These are phyloP conservation scores for Fukomys damarensis DNA, from an alignment of 2,113 vertebrate genomes.

Conservation along the genomic window DNA sequence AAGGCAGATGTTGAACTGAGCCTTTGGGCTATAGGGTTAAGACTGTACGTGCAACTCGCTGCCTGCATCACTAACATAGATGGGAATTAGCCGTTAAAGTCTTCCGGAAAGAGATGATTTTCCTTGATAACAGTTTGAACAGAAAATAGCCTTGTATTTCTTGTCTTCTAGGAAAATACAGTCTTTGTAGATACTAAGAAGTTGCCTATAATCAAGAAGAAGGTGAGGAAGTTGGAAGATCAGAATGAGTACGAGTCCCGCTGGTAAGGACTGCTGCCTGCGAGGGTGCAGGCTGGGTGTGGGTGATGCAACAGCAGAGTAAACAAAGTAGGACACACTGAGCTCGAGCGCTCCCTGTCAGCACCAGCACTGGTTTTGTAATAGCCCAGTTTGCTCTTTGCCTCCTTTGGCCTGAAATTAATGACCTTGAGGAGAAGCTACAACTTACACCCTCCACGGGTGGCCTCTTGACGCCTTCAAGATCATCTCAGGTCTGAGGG, in stretches of 20 bases:
- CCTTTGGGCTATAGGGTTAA: not conserved
- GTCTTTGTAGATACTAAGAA: slow-evolving; percentile 98
- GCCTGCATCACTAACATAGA: not conserved
- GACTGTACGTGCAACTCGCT: not conserved
- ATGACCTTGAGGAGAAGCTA: not conserved
- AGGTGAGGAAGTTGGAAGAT: slow-evolving; percentile 97
- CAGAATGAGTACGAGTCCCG: slow-evolving; percentile 97
- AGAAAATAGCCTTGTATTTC: not conserved
- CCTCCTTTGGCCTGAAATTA: not conserved
- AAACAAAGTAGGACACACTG: not conserved
- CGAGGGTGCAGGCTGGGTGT: not conserved
- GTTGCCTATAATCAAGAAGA: slow-evolving; percentile 97
- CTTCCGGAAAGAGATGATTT: not conserved
- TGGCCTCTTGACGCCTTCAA: not conserved
- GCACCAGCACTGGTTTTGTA: not conserved
- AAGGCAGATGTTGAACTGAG: slow-evolving; percentile 15
- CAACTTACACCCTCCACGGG: not conserved
- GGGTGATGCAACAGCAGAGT: not conserved
- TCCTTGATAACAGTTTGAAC: not conserved
- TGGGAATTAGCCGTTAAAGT: slow-evolving; percentile 9
- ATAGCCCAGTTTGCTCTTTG: not conserved
- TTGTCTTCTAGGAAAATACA: slow-evolving; percentile 91
- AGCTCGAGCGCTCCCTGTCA: not conserved
- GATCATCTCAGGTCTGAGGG: not conserved
- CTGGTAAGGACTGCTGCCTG: slow-evolving; percentile 87